phyloP scores from a whole-genome alignment of 2,113 vertebrate genomes.

The Pluvianellus socialis region DNA sequence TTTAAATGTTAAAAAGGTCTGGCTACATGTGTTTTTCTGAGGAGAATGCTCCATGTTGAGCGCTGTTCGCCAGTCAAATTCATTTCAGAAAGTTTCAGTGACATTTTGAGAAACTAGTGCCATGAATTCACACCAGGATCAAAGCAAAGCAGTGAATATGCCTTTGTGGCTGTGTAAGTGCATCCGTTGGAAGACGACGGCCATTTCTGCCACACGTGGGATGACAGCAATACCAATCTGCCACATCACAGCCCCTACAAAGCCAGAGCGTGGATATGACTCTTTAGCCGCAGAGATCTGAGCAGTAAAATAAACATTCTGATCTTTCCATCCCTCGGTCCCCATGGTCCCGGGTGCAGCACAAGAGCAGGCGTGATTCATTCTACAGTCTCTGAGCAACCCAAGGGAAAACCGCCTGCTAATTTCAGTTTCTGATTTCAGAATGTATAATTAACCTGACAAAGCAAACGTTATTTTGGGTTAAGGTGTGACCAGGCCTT shows the following conservation, averaged over 20 bases:
- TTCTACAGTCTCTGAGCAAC: background rate
- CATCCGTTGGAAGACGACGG: background rate
- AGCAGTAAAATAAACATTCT: background rate
- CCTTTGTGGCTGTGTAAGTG: background rate
- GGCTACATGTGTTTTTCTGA: accelerated
- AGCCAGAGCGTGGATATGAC: background rate
- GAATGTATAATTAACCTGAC: background rate
- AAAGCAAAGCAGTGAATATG: background rate
- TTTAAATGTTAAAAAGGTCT: background rate
- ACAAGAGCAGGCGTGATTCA: background rate
- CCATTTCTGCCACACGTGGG: background rate
- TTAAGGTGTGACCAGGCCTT: background rate
- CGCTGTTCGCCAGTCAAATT: background rate
- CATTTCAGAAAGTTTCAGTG: background rate
- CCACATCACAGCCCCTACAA: background rate
- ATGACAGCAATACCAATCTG: background rate
- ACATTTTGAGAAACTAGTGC: background rate
- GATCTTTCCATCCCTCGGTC: background rate
- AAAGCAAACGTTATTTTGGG: conserved; percentile 9
- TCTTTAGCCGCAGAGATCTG: background rate
- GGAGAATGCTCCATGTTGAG: background rate
- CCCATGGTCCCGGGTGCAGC: background rate
- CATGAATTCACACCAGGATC: background rate
- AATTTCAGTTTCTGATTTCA: conserved; percentile 38
- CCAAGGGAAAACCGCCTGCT: conserved; percentile 11